These are phyloP conservation scores for Distichodus sexfasciatus DNA, from an alignment of 2,797 vertebrate genomes.

Conservation along the genomic window DNA sequence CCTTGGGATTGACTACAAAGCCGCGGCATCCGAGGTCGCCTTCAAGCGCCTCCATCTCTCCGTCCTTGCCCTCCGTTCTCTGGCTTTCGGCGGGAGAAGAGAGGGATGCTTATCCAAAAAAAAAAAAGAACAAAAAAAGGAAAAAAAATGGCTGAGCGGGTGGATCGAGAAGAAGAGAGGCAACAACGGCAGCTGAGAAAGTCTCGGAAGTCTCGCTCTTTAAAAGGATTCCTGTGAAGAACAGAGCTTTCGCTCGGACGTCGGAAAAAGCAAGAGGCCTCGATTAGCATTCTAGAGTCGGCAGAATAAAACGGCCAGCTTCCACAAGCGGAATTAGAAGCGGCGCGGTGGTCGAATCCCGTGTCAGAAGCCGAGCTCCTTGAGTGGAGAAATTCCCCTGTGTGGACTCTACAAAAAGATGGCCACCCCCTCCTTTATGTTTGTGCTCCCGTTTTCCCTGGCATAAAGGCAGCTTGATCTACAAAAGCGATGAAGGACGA, in stretches of 20 bases:
- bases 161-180: constrained; percentile 20
- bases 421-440: constrained; percentile 22
- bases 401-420: constrained; percentile 34
- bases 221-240: constrained; percentile 41
- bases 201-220: constrained; percentile 13
- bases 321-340: constrained; percentile 45
- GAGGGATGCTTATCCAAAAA: constrained; percentile 35
- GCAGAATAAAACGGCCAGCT: constrained; percentile 28
- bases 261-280: not conserved
- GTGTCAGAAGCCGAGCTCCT: constrained; percentile 36
- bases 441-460: constrained; percentile 6
- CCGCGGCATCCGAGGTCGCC: constrained; percentile 42
- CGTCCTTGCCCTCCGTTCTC: constrained; percentile 1
- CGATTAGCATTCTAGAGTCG: constrained; percentile 43
- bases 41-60: not conserved
- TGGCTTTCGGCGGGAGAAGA: constrained; percentile 33
- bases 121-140: no score
- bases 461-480: constrained; percentile 32
- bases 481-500: constrained; percentile 12
- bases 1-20: constrained; percentile 47
- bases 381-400: constrained; percentile 38
- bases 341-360: constrained; percentile 21
- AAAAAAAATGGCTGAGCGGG: constrained; percentile 35
- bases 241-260: no score
- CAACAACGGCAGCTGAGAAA: constrained; percentile 33